phyloP scores from a whole-genome alignment of 2,113 vertebrate genomes.

The Pomatorhinus ruficollis region DNA sequence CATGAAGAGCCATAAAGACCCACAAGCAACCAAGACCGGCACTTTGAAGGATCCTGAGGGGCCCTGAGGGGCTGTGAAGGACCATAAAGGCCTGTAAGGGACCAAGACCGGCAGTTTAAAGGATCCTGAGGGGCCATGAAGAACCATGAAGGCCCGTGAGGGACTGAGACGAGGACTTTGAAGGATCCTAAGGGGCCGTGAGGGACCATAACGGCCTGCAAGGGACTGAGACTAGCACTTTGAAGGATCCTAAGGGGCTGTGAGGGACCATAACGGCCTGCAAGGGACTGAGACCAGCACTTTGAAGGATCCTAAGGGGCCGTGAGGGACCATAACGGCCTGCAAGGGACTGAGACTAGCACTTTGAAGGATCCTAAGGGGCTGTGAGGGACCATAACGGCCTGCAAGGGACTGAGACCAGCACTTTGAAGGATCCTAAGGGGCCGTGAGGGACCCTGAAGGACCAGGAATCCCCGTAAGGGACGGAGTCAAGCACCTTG shows the following conservation, averaged over 20 bases:
- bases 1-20: fast-evolving
- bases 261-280: too few relatives aligned
- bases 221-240: too few relatives aligned
- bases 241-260: not conserved
- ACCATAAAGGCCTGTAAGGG: too few relatives aligned
- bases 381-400: not conserved
- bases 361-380: too few relatives aligned
- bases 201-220: fast-evolving
- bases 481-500: fast-evolving
- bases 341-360: too few relatives aligned
- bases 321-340: too few relatives aligned
- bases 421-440: too few relatives aligned
- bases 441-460: not conserved
- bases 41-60: not conserved
- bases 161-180: fast-evolving
- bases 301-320: too few relatives aligned
- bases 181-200: fast-evolving
- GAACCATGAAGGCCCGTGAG: fast-evolving
- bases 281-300: too few relatives aligned
- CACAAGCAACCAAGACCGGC: too few relatives aligned
- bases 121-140: not conserved
- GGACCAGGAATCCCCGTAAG: fast-evolving
- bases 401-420: not conserved
- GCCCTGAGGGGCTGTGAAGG: too few relatives aligned
- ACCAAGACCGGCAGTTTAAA: too few relatives aligned